These are phyloP conservation scores for Stegophylla sp. DNA, from an alignment of 2,888 invertebrate species.

Conservation along the genomic window DNA sequence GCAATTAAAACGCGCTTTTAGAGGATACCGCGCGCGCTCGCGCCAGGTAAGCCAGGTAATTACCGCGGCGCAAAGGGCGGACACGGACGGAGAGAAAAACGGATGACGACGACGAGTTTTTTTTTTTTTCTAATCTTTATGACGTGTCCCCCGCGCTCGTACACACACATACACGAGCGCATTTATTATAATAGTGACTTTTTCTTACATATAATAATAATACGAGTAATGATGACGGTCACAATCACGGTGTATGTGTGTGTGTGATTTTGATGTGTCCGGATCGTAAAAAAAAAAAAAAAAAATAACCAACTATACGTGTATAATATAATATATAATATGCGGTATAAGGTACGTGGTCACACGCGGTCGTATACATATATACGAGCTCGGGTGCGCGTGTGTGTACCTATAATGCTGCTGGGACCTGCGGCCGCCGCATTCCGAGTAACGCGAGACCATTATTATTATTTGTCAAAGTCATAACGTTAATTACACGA, in stretches of 20 bases:
- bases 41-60: conserved; percentile 30
- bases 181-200: conserved; percentile 40
- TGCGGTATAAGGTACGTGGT: conserved; percentile 38
- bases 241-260: conserved; percentile 40
- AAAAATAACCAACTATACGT: too few relatives aligned
- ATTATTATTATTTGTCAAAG: conserved; percentile 59
- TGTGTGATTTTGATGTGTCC: conserved; percentile 58
- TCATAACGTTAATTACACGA: conserved; percentile 59
- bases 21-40: background rate
- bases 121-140: conserved; percentile 36
- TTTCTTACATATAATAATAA: too few relatives aligned
- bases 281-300: conserved; percentile 53
- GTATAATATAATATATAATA: conserved; percentile 20
- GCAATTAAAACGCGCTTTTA: conserved; percentile 53
- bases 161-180: background rate
- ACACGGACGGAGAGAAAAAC: background rate
- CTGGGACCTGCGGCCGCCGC: conserved; percentile 56
- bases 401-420: conserved; percentile 15
- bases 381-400: background rate
- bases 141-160: background rate
- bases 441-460: conserved; percentile 59
- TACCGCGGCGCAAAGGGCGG: conserved; percentile 27
- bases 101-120: conserved; percentile 18
- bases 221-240: conserved; percentile 53
- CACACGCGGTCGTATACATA: conserved; percentile 36